Percentiles rank a stretch among this genome's conserved stretches.
These are phyloP conservation scores for Penaeus indicus DNA, from an alignment of 1,140 invertebrate genomes.

Conservation along the genomic window DNA sequence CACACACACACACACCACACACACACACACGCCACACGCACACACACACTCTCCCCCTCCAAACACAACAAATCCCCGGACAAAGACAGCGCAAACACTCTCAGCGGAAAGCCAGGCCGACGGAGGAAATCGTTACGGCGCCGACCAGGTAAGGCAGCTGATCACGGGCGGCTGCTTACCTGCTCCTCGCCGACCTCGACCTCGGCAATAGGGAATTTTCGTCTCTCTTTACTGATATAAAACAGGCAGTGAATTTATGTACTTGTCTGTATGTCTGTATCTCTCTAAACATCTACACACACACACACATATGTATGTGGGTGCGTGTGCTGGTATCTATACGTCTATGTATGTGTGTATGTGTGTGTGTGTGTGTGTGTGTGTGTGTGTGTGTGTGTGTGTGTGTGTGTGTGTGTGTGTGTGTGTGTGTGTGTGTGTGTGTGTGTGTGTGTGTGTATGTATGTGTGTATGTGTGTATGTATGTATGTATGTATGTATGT, in stretches of 20 bases:
- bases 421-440: background rate
- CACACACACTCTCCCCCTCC: background rate
- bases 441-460: background rate
- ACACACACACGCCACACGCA: conserved; percentile 29
- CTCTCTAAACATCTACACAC: conserved; percentile 1
- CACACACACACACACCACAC: conserved; percentile 3
- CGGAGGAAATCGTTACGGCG: too few relatives aligned
- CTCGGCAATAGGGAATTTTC: too few relatives aligned
- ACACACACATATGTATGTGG: background rate
- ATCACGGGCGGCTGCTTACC: too few relatives aligned
- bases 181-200: too few relatives aligned
- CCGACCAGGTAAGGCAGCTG: too few relatives aligned
- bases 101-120: too few relatives aligned
- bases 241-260: background rate
- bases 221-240: too few relatives aligned
- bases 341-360: background rate
- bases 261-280: background rate
- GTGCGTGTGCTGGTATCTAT: background rate
- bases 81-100: too few relatives aligned
- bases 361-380: background rate
- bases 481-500: background rate
- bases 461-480: background rate
- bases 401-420: background rate
- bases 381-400: background rate
- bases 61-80: too few relatives aligned